These are phyloP conservation scores for Probaryconus sp. DNA, from an alignment of 1,140 invertebrate genomes.

Conservation along the genomic window DNA sequence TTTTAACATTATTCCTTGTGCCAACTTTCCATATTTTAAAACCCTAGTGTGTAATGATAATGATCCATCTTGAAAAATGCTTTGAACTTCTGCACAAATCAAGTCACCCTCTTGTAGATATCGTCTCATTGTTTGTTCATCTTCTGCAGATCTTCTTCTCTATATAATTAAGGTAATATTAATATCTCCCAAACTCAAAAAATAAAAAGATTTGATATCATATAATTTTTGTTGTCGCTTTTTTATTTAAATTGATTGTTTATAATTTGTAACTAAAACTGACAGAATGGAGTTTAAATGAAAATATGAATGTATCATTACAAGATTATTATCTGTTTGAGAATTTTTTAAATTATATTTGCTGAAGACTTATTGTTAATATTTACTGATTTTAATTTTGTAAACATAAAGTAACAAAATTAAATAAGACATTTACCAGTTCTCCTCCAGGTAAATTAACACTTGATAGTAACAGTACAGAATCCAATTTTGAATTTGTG, in stretches of 20 bases:
- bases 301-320: constrained; percentile 2
- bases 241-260: too few species aligned
- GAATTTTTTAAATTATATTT: background rate
- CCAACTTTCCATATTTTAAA: constrained; percentile 96
- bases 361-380: too few species aligned
- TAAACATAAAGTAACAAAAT: background rate
- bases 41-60: constrained; percentile 96
- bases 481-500: constrained; percentile 93
- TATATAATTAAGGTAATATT: constrained; percentile 78
- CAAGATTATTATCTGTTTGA: background rate
- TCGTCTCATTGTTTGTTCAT: constrained; percentile 97
- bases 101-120: constrained; percentile 97
- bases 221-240: too few species aligned
- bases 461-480: constrained; percentile 91
- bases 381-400: too few species aligned
- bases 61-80: constrained; percentile 92
- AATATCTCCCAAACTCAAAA: too few species aligned
- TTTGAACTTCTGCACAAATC: constrained; percentile 98
- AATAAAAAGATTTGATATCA: constrained; percentile 22
- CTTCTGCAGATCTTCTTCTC: constrained; percentile 94
- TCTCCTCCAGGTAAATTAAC: constrained; percentile 99
- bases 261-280: too few species aligned
- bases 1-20: constrained; percentile 93
- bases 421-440: constrained; percentile 86
- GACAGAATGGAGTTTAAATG: background rate